Conservation (phyloP, 2,113 vertebrate genomes). For the Cisticola juncidis region DNA sequence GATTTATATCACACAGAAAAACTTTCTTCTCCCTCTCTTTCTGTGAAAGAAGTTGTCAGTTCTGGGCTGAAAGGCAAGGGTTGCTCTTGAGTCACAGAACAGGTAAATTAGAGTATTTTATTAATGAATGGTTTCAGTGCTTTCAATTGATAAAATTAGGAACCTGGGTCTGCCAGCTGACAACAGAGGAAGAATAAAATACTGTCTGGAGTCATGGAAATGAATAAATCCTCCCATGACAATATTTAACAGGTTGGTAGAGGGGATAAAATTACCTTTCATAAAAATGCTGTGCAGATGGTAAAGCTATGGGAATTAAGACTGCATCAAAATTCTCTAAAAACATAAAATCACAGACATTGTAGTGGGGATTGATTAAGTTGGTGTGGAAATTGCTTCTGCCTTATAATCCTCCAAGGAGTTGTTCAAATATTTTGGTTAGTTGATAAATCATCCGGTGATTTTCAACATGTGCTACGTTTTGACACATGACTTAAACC, state of each 20-base stretch:
- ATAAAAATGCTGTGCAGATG: slow-evolving; percentile 47
- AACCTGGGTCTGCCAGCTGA: slow-evolving; percentile 7
- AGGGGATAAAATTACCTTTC: slow-evolving; percentile 63
- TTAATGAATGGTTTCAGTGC: slow-evolving; percentile 35
- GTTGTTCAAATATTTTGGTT: slow-evolving; percentile 16
- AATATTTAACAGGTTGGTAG: slow-evolving; percentile 56
- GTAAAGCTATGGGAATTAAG: slow-evolving; percentile 49
- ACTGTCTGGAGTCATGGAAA: slow-evolving; percentile 53
- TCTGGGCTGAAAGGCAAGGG: not conserved
- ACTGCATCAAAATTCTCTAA: slow-evolving; percentile 17
- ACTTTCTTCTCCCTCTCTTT: not conserved
- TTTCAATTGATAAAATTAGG: slow-evolving; percentile 37
- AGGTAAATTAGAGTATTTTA: slow-evolving; percentile 8
- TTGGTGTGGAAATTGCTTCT: slow-evolving; percentile 46
- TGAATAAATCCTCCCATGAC: slow-evolving; percentile 57
- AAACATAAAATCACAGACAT: slow-evolving; percentile 37
- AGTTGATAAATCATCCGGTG: slow-evolving; percentile 25
- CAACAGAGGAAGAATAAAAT: slow-evolving; percentile 57
- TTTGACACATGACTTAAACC: not conserved
- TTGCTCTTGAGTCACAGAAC: not conserved
- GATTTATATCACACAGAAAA: not conserved
- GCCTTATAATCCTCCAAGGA: slow-evolving; percentile 1
- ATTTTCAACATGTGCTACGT: not conserved
- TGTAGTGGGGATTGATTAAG: slow-evolving; percentile 6
- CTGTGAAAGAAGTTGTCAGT: not conserved